phyloP scores from a whole-genome alignment of 2,113 vertebrate species.

The Verasper variegatus region DNA sequence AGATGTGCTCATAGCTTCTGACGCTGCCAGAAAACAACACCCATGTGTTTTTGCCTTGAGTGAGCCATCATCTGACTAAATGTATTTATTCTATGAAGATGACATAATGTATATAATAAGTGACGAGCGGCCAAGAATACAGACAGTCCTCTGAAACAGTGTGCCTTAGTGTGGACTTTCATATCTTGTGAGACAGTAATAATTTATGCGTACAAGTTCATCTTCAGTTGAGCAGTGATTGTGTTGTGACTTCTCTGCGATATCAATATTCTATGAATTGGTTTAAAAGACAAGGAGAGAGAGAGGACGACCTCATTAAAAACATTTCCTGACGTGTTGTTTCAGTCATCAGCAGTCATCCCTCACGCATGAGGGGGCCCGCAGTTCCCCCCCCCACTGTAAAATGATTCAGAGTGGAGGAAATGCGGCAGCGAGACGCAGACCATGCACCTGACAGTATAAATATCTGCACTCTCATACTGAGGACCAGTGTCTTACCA shows the following conservation, averaged over 20 bases:
- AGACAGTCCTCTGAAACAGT: background rate
- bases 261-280: constrained; percentile 50
- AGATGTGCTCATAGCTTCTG: constrained; percentile 27
- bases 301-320: constrained; percentile 63
- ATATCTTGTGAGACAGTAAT: constrained; percentile 1
- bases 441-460: constrained; percentile 43
- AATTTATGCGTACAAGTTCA: constrained; percentile 2
- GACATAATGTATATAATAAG: background rate
- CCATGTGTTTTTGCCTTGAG: background rate
- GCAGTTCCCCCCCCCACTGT: background rate
- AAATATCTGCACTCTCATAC: constrained; percentile 14
- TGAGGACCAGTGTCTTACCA: constrained; percentile 14
- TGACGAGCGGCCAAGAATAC: background rate
- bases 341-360: constrained; percentile 45
- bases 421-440: constrained; percentile 25
- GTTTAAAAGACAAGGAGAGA: constrained; percentile 34
- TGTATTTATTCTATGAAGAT: constrained; percentile 14
- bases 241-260: constrained; percentile 21
- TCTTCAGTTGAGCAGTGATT: constrained; percentile 8
- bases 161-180: background rate
- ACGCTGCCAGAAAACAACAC: constrained; percentile 7
- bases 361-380: too few species aligned
- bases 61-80: constrained; percentile 24
- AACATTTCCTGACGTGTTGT: constrained; percentile 54
- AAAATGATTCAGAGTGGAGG: constrained; percentile 24